Percentiles rank a stretch among this genome's conserved stretches.
Evolutionary conservation across 2,113 vertebrate species (phyloP).

Genomic region (Scatophagus argus): DNA sequence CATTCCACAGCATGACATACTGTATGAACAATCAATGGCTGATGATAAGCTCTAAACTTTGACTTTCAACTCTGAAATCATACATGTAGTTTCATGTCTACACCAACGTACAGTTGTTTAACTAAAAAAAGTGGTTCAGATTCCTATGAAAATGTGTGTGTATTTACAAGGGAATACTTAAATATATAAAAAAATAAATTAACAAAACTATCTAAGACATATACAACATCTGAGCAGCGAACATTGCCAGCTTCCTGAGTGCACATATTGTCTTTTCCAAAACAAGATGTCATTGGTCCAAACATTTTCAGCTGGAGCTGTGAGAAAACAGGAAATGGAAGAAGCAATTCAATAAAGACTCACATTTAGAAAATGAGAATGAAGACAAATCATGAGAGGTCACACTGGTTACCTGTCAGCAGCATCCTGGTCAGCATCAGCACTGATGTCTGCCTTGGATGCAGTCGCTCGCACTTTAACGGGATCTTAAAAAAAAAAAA

Average conservation of each 20-base stretch:
- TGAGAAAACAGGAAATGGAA: slow-evolving; percentile 1
- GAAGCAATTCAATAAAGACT: not conserved
- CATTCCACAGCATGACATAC: not conserved
- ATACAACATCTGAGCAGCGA: slow-evolving; percentile 20
- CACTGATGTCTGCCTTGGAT: slow-evolving; percentile 57
- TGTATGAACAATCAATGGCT: not conserved
- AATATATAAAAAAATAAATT: slow-evolving; percentile 76
- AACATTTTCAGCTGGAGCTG: slow-evolving; percentile 75
- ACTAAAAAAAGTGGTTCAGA: slow-evolving; percentile 45
- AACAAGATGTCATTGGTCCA: not conserved
- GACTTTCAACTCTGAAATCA: not conserved
- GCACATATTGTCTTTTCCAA: not conserved
- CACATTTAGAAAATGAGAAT: not conserved
- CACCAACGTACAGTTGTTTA: not conserved
- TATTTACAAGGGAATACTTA: slow-evolving; percentile 61
- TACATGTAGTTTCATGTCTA: not conserved
- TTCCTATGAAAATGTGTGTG: slow-evolving; percentile 15
- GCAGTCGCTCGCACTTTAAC: slow-evolving; percentile 63
- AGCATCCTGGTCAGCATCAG: slow-evolving; percentile 60
- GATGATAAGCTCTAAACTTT: not conserved
- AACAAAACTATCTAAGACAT: slow-evolving; percentile 51
- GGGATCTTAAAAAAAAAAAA: slow-evolving; percentile 61
- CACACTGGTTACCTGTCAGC: slow-evolving; percentile 70
- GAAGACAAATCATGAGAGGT: not conserved
- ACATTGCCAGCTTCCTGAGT: slow-evolving; percentile 57